phyloP scores from a whole-genome alignment of 92 coral and sea anemone species.

The Porites lobata region DNA sequence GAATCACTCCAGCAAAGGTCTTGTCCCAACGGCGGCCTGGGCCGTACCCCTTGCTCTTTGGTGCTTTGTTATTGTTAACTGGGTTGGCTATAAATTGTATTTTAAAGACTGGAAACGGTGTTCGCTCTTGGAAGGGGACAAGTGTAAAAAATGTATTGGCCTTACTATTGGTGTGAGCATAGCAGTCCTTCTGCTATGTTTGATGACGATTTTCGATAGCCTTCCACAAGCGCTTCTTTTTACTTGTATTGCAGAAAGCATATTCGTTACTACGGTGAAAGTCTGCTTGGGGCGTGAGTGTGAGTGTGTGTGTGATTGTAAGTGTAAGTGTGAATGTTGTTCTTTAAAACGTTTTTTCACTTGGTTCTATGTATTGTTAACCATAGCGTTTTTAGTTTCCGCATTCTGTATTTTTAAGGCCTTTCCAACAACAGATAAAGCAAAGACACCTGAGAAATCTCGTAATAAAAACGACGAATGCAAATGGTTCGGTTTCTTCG shows the following conservation, averaged over 20 bases:
- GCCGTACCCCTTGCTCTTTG: conserved; percentile 50
- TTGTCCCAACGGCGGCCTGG: conserved; percentile 39
- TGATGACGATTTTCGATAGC: not conserved
- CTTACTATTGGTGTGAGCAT: conserved; percentile 28
- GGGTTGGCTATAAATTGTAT: conserved; percentile 73
- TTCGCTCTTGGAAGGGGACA: no score
- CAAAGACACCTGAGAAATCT: conserved; percentile 61
- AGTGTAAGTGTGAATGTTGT: not conserved
- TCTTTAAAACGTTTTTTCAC: conserved; percentile 21
- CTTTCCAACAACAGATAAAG: conserved; percentile 74
- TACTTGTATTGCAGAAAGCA: conserved; percentile 62
- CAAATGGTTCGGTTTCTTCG: conserved; percentile 56
- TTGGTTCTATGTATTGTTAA: conserved; percentile 45
- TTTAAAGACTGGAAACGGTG: not conserved
- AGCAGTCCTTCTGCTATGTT: conserved; percentile 58
- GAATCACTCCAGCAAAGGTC: conserved; percentile 26
- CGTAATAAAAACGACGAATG: conserved; percentile 87
- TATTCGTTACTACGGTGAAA: conserved; percentile 52
- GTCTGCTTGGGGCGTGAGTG: conserved; percentile 1
- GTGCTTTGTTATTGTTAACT: conserved; percentile 63
- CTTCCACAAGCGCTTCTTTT: conserved; percentile 73
- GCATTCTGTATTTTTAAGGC: conserved; percentile 66
- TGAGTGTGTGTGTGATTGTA: conserved; percentile 4
- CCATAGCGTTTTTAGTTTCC: conserved; percentile 29
- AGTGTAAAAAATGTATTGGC: conserved; percentile 4